Evolutionary conservation across 2,888 invertebrate species (phyloP), one percentile per base, ranked within the genome.

Genomic region (Liodrosophila aerea): DNA sequence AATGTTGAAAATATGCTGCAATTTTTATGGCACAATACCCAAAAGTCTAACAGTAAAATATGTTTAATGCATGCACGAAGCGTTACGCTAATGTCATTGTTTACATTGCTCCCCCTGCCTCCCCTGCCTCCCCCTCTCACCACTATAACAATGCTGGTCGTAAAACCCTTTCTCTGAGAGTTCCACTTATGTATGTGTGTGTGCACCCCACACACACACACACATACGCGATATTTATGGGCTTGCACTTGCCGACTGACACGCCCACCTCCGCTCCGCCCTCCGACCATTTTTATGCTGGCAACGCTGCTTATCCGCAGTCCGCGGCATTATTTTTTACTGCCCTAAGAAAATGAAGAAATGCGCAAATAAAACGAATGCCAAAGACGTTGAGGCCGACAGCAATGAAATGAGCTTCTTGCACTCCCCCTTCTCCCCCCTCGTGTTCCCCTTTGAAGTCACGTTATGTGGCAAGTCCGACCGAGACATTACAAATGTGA

Each of bases 31-130:
- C 49, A 16, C 27, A 33, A 15, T 50, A 39, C 41, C 47, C 40
- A 31, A 45, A 52, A 64, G 68, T 61, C 72, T 58, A 82, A 78
- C 80, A 85, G 85, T 78, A 85, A 85, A 82, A 85, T 22, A 82
- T 71, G 53, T 85, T 85, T 82, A 85, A 85, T 78, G 83, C 76
- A 85, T 67, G 59, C 64, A 64, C 41, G 58, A 64, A 50, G 37
- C 47, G 31, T 58, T 34, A 30, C 56, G 47, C 56, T 56, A 67
- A 73, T 63, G 76, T 68, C 73, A 64, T 84, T 84, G 76, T 65
- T 65, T 36, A 51, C 53, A 46, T 46, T 4, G 22, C 30, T 16
- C 18, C 13, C 16, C 12, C 37, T 31, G 29, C 36, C 18, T 31
- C 27, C 27, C 12, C 13, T 40, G 13, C 18, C 37, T 7, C 62